phyloP scores from a whole-genome alignment of 1,140 invertebrate species.

The Drosophila melanogaster region DNA sequence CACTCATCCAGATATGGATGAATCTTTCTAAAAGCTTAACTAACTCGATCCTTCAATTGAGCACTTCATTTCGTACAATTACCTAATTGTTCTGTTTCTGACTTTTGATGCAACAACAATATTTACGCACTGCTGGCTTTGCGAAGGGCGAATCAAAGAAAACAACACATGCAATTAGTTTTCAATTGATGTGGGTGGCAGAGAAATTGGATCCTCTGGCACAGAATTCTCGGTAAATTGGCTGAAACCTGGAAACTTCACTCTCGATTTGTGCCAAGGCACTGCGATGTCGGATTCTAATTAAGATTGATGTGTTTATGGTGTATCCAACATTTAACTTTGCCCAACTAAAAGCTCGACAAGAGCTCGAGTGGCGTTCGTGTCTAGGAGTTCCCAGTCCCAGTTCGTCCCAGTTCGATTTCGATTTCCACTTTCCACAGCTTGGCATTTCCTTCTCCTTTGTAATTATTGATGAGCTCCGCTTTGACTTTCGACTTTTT shows the following conservation, averaged over 20 bases:
- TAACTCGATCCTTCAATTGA: neutral
- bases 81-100: constrained; percentile 2
- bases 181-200: constrained; percentile 52
- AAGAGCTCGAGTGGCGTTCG: constrained; percentile 20
- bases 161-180: constrained; percentile 73
- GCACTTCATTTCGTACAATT: constrained; percentile 6
- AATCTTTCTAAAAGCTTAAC: neutral
- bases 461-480: constrained; percentile 54
- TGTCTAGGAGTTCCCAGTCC: constrained; percentile 12
- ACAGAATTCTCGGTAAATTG: constrained; percentile 29
- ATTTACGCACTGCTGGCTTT: constrained; percentile 10
- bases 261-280: constrained; percentile 47
- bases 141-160: constrained; percentile 35
- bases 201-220: constrained; percentile 15
- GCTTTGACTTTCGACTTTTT: constrained; percentile 45
- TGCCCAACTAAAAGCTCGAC: constrained; percentile 12
- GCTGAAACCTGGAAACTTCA: constrained; percentile 33
- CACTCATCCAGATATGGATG: no score
- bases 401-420: constrained; percentile 1
- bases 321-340: constrained; percentile 20
- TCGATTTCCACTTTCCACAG: constrained; percentile 27
- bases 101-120: neutral
- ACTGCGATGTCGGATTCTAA: constrained; percentile 66
- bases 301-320: constrained; percentile 80
- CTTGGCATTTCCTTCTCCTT: constrained; percentile 5